Evolutionary conservation across 2,113 vertebrate genomes (phyloP).

Genomic region (Tichodroma muraria): DNA sequence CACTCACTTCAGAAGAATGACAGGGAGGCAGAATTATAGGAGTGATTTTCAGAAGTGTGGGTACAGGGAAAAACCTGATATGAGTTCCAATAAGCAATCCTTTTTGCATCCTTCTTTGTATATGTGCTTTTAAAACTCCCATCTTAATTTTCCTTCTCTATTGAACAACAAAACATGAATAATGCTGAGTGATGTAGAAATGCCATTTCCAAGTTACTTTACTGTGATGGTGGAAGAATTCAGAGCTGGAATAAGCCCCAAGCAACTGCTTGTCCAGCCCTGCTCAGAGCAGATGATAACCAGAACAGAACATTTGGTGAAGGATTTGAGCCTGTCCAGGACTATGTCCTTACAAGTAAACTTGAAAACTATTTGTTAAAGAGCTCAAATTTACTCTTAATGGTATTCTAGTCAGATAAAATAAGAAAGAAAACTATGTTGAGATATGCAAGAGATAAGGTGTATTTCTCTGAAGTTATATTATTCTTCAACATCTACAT

Average conservation of each 20-base stretch:
- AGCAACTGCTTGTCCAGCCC: background rate
- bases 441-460: background rate
- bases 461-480: background rate
- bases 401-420: background rate
- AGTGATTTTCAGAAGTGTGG: background rate
- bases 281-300: background rate
- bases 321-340: background rate
- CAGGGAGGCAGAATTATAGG: background rate
- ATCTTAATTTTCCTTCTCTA: background rate
- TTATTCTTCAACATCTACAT: background rate
- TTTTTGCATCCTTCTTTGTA: background rate
- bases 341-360: background rate
- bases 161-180: background rate
- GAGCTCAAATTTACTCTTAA: background rate
- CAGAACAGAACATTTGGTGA: background rate
- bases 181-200: background rate
- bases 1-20: background rate
- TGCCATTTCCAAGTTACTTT: background rate
- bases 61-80: background rate
- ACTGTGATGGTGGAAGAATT: background rate
- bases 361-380: background rate
- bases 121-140: background rate
- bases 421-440: background rate
- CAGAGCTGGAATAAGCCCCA: background rate
- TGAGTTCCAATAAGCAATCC: background rate